Conservation (phyloP, 1,140 invertebrate species). For the Pseudomyrmex dendroicus region DNA sequence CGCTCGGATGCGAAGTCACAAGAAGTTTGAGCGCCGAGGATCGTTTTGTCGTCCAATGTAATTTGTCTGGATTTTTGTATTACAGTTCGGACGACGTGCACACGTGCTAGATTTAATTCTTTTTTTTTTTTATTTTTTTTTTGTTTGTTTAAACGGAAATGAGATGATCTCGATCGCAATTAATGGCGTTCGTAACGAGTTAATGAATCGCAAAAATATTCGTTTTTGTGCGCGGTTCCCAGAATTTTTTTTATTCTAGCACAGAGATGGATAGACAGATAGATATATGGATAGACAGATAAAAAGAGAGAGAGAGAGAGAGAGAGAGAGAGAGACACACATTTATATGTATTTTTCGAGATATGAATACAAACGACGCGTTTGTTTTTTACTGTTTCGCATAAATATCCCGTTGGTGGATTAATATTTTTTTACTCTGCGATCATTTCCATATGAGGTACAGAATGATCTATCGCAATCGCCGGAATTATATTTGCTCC, state of each 20-base stretch:
- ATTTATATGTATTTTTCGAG: not conserved
- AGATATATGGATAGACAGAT: too few species aligned
- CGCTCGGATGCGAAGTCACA: constrained; percentile 18
- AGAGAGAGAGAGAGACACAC: too few species aligned
- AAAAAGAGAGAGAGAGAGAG: too few species aligned
- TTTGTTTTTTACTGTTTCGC: constrained; percentile 10
- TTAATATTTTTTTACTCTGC: constrained; percentile 43
- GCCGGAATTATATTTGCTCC: constrained; percentile 22
- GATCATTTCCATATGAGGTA: constrained; percentile 41
- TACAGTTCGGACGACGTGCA: constrained; percentile 62
- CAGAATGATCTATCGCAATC: constrained; percentile 37
- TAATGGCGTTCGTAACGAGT: not conserved
- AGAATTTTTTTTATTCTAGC: constrained; percentile 22
- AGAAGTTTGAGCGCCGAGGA: constrained; percentile 23
- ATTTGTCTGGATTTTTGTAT: constrained; percentile 49
- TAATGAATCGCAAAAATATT: constrained; percentile 12
- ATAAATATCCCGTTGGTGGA: constrained; percentile 13
- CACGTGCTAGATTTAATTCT: constrained; percentile 17
- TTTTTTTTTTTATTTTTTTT: not conserved
- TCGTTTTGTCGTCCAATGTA: constrained; percentile 36
- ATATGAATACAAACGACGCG: not conserved
- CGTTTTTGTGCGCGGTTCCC: not conserved
- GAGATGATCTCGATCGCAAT: constrained; percentile 27
- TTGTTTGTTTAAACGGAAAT: constrained; percentile 8
- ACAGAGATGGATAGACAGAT: not conserved